Evolutionary conservation across 1,140 invertebrate genomes (phyloP), one percentile per base, ranked within the genome.

Genomic region (Lethocerus indicus): DNA sequence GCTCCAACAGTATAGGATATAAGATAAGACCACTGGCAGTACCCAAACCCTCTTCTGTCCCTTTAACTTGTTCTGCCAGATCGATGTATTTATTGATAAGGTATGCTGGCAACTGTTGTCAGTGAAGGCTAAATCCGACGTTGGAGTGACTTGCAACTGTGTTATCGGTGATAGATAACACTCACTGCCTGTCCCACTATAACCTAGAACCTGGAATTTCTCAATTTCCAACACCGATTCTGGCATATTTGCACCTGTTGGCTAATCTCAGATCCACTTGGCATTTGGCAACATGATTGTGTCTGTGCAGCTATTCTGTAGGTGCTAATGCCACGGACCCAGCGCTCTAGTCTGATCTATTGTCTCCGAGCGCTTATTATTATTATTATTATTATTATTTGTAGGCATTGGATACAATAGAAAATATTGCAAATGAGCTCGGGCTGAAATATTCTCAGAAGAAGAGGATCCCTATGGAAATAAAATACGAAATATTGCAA

Each of bases 371-470:
- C n/a, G 6, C 21, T 39, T 16, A 39, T 13, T 27, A 1, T n/a
- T 37, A 24, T 37, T 26, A 26, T 39, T 42, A 21, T 51, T 49
- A 40, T 56, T 57, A 50, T 32, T 54, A 50, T 47, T 61, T 57
- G 24, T 54, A 75, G 72, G 71, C 83, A 49, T 64, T 89, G 51
- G 66, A 71, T 39, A 75, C 78, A 42, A 75, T 89, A 51, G 75
- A 80, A 61, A 74, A 74, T 54, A 76, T 82, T 3, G 76, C 76
- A 24, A 70, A 81, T 61, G 68, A 72, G 52, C 64, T 86, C 43
- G 81, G 81, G 28, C 66, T 87, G 20, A 78, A 73, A 57, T 85
- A 85, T 67, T 86, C 84, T 13, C 50, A 55, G 18, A 49, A 45
- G 18, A 49, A 25, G 13, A 44, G 49, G 14, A 3, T 14, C n/a